A percentile compares a stretch with the other conserved stretches of the same genome.
Evolutionary conservation across 1,140 invertebrate species (phyloP).

Genomic region (Drosophila repleta): DNA sequence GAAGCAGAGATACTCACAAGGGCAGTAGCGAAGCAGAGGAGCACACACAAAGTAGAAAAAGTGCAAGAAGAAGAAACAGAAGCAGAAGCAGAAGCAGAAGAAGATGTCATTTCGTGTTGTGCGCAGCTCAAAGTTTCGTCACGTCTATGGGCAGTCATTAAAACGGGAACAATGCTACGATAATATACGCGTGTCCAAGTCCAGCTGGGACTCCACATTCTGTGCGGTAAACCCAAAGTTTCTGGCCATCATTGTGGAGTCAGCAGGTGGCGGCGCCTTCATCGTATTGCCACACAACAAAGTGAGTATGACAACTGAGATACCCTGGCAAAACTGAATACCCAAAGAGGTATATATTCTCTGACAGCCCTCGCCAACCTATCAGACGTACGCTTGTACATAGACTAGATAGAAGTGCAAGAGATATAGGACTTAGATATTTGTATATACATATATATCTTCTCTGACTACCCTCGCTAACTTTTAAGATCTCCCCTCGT

Average conservation of each 20-base stretch:
- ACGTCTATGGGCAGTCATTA: conserved; percentile 98
- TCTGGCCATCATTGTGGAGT: conserved; percentile 99
- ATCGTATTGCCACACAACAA: conserved; percentile 98
- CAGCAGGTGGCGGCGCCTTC: conserved; percentile 99
- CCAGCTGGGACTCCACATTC: conserved; percentile 99
- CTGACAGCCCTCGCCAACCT: no score
- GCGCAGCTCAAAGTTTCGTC: conserved; percentile 98
- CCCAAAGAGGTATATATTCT: no score
- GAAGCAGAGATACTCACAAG: conserved; percentile 1
- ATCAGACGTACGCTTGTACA: conserved; percentile 21
- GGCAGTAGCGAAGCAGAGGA: conserved; percentile 3
- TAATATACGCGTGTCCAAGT: conserved; percentile 99
- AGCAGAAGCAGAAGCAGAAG: conserved; percentile 8
- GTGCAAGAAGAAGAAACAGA: neutral
- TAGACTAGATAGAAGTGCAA: no score
- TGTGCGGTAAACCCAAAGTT: conserved; percentile 99
- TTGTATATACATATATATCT: no score
- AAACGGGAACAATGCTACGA: conserved; percentile 99
- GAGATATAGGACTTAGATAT: no score
- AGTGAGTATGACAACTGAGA: conserved; percentile 85
- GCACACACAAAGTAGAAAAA: neutral
- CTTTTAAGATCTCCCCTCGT: conserved; percentile 21
- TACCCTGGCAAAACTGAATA: no score
- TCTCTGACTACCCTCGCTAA: no score
- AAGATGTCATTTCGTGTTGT: conserved; percentile 98